Conservation (phyloP, 2,797 vertebrate genomes). For the Sebastes diploproa region DNA sequence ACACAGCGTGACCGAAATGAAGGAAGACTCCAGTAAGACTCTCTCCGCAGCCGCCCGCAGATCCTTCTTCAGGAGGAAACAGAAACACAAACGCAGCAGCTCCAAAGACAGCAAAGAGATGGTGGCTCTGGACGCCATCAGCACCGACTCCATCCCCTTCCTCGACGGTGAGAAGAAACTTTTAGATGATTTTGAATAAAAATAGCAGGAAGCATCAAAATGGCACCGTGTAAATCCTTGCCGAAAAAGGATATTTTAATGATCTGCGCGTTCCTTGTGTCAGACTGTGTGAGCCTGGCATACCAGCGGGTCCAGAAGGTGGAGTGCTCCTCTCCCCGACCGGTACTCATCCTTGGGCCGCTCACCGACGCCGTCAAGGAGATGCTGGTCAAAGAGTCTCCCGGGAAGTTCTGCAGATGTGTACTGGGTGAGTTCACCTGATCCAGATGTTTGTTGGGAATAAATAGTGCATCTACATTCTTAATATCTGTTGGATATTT, state of each 20-base stretch:
- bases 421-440: constrained; percentile 87
- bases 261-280: background rate
- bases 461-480: background rate
- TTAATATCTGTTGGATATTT: background rate
- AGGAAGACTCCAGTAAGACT: constrained; percentile 92
- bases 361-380: constrained; percentile 96
- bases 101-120: constrained; percentile 97
- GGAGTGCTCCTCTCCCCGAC: constrained; percentile 90
- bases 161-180: constrained; percentile 85
- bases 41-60: constrained; percentile 93
- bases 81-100: constrained; percentile 96
- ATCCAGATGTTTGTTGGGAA: background rate
- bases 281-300: constrained; percentile 92
- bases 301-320: constrained; percentile 98
- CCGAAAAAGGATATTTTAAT: background rate
- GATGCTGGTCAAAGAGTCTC: constrained; percentile 96
- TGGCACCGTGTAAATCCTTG: background rate
- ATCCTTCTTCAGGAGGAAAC: constrained; percentile 95
- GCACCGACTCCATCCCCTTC: constrained; percentile 94
- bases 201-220: background rate
- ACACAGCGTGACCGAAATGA: constrained; percentile 93
- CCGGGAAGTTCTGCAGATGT: constrained; percentile 96
- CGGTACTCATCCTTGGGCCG: constrained; percentile 94
- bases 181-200: background rate
- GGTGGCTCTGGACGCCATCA: constrained; percentile 91